These are phyloP conservation scores for Bucorvus abyssinicus DNA, from an alignment of 2,797 vertebrate genomes.

Conservation along the genomic window DNA sequence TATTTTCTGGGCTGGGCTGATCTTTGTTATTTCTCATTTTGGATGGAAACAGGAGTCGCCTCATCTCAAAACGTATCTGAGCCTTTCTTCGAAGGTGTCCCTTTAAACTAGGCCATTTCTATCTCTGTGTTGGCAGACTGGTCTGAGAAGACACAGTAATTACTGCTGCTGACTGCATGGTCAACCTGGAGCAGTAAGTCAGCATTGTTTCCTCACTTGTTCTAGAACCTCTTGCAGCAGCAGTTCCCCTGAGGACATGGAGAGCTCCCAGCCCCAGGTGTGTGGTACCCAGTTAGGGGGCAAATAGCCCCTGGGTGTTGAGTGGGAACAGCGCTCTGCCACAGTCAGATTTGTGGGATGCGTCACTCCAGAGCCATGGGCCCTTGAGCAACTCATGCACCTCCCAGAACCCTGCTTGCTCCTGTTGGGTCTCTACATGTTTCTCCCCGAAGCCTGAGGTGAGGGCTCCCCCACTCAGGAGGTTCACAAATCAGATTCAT, in stretches of 20 bases:
- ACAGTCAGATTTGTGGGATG: neutral
- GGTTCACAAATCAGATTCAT: neutral
- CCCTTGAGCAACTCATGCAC: fast-evolving
- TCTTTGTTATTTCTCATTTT: neutral
- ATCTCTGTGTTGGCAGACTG: neutral
- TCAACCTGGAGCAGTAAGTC: neutral
- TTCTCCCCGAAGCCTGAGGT: neutral
- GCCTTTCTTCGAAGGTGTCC: neutral
- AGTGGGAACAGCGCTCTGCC: neutral
- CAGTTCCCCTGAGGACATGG: neutral
- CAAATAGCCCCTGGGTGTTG: fast-evolving
- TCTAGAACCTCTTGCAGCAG: neutral
- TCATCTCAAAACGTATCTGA: neutral
- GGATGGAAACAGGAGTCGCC: neutral
- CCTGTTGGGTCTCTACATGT: neutral
- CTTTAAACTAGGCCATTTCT: neutral
- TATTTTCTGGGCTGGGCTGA: neutral
- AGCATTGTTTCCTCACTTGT: neutral
- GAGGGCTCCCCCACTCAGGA: neutral
- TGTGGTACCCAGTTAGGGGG: too few species aligned
- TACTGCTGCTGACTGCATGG: neutral
- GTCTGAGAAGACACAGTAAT: neutral
- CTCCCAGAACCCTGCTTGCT: neutral
- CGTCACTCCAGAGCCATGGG: neutral
- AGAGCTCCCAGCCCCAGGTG: neutral